phyloP scores from a whole-genome alignment of 2,113 vertebrate species.

The Lamprologus ornatipinnis region DNA sequence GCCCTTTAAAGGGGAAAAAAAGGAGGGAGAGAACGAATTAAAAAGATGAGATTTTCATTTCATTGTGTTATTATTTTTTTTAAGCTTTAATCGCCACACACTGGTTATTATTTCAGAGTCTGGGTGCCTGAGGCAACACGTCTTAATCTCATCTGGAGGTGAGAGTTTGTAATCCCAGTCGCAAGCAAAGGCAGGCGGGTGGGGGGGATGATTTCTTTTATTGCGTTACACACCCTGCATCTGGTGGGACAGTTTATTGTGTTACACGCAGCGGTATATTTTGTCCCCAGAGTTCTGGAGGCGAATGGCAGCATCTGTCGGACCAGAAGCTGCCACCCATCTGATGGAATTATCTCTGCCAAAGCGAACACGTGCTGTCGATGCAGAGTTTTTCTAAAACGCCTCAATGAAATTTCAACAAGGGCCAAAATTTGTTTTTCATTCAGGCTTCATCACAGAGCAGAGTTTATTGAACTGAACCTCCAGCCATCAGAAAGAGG shows the following conservation, averaged over 20 bases:
- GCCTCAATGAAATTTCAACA: constrained; percentile 4
- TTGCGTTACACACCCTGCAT: constrained; percentile 48
- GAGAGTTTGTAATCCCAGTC: constrained; percentile 49
- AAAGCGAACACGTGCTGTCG: constrained; percentile 12
- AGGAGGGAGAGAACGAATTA: constrained; percentile 28
- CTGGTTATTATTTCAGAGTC: constrained; percentile 46
- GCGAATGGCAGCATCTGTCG: constrained; percentile 47
- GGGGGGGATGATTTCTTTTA: constrained; percentile 8
- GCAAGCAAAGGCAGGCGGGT: not conserved
- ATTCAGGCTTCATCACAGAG: not conserved
- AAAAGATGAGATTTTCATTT: constrained; percentile 57
- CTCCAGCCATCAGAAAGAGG: not conserved
- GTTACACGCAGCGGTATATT: constrained; percentile 26
- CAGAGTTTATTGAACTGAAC: not conserved
- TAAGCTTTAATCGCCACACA: constrained; percentile 24
- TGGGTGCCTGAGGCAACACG: constrained; percentile 4
- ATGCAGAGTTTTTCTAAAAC: not conserved
- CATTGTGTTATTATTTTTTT: constrained; percentile 24
- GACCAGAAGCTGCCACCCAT: constrained; percentile 24
- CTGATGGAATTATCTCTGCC: constrained; percentile 46
- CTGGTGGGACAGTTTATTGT: constrained; percentile 54
- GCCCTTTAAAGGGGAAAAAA: not conserved
- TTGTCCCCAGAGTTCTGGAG: constrained; percentile 43
- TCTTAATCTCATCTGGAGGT: constrained; percentile 59
- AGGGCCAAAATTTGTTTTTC: not conserved